Conservation (phyloP, 2,113 vertebrate species). For the Mesocricetus auratus region DNA sequence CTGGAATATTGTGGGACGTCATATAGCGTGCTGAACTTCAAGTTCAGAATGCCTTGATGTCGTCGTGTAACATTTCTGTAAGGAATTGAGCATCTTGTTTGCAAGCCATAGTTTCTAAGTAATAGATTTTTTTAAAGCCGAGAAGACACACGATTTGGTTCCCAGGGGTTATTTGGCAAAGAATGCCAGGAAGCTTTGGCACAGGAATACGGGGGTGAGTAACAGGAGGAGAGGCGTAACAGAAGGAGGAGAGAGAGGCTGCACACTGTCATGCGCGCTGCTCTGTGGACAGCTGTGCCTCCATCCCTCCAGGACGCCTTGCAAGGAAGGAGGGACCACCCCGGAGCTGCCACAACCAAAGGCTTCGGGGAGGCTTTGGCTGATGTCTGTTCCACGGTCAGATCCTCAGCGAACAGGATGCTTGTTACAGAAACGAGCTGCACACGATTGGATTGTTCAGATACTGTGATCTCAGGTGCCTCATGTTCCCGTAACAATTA, state of each 20-base stretch:
- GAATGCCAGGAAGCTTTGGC: background rate
- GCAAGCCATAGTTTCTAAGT: background rate
- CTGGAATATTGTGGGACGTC: background rate
- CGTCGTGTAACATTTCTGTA: background rate
- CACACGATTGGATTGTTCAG: background rate
- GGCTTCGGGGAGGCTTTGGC: background rate
- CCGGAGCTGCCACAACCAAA: background rate
- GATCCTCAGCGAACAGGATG: background rate
- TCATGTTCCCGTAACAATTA: background rate
- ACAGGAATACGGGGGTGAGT: background rate
- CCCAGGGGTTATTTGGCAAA: background rate
- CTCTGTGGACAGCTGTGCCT: background rate
- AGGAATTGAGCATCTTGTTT: background rate
- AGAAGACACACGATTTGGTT: background rate
- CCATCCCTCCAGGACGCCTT: background rate
- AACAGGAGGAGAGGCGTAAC: background rate
- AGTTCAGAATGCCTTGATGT: background rate
- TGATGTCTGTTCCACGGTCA: background rate
- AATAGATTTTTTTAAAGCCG: background rate
- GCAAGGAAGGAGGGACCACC: background rate
- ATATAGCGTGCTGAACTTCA: background rate
- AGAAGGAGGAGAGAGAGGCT: background rate
- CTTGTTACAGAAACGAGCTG: background rate
- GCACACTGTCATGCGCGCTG: background rate
- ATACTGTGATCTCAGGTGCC: background rate